These are phyloP conservation scores for Hypotaenidia okinawae DNA, from an alignment of 2,797 vertebrate species.

Conservation along the genomic window DNA sequence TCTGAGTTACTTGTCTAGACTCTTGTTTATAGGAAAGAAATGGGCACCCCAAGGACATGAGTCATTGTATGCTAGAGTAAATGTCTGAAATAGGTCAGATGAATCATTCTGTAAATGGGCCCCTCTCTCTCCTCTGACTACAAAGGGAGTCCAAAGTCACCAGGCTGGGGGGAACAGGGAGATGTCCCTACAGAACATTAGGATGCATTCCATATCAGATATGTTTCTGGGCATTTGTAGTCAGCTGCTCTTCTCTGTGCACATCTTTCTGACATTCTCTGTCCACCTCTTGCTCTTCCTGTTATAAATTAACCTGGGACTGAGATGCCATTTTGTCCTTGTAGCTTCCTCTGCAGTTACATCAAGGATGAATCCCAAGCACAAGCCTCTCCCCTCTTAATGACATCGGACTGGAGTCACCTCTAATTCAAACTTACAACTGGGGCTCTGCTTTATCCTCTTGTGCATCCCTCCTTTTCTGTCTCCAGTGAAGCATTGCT, in stretches of 20 bases:
- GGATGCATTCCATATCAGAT: not conserved
- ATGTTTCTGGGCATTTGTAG: not conserved
- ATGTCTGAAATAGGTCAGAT: conserved; percentile 66
- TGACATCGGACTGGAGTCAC: not conserved
- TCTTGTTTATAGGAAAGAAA: conserved; percentile 72
- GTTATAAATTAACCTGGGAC: not conserved
- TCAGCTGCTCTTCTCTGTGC: not conserved
- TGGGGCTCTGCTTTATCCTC: not conserved
- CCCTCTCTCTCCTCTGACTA: conserved; percentile 28
- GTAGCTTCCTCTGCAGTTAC: not conserved
- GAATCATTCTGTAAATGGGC: conserved; percentile 58
- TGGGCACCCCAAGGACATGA: conserved; percentile 69
- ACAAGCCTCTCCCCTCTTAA: not conserved
- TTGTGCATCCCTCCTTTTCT: not conserved
- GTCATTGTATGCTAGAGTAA: conserved; percentile 66
- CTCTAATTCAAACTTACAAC: not conserved
- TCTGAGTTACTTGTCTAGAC: conserved; percentile 69
- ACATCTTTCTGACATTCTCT: not conserved
- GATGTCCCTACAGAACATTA: not conserved
- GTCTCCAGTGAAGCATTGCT: not conserved
- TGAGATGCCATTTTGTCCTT: not conserved
- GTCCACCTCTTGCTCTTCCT: not conserved
- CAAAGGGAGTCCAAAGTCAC: conserved; percentile 9
- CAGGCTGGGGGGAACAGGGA: not conserved
- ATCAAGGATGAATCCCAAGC: not conserved